Conservation (phyloP, 2,888 invertebrate genomes). For the Sphecodes monilicornis region DNA sequence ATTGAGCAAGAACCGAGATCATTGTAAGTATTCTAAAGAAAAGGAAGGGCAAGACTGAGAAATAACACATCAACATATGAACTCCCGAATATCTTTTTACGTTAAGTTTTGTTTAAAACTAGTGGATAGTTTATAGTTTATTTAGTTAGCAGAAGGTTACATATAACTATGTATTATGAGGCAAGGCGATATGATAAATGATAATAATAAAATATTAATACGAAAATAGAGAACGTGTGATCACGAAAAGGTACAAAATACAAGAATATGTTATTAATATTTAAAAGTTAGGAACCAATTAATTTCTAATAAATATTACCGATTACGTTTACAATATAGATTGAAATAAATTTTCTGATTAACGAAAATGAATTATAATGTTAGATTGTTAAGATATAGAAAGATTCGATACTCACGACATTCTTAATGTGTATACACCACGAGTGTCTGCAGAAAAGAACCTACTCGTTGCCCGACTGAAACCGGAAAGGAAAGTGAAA, state of each 20-base stretch:
- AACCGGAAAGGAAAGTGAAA: constrained; percentile 68
- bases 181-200: background rate
- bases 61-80: too few relatives aligned
- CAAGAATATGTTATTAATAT: background rate
- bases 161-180: background rate
- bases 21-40: too few relatives aligned
- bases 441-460: constrained; percentile 34
- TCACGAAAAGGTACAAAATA: background rate
- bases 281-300: background rate
- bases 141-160: too few relatives aligned
- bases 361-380: background rate
- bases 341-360: background rate
- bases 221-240: background rate
- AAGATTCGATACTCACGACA: constrained; percentile 74
- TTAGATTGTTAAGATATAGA: constrained; percentile 47
- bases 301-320: constrained; percentile 36
- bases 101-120: too few relatives aligned
- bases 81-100: too few relatives aligned
- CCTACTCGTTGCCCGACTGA: constrained; percentile 55
- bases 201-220: background rate
- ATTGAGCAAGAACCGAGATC: too few relatives aligned
- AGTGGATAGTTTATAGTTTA: too few relatives aligned
- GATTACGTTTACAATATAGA: background rate
- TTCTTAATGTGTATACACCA: constrained; percentile 44
- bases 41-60: too few relatives aligned